Evolutionary conservation across 2,797 vertebrate species (phyloP).

Genomic region (Spatula clypeata): DNA sequence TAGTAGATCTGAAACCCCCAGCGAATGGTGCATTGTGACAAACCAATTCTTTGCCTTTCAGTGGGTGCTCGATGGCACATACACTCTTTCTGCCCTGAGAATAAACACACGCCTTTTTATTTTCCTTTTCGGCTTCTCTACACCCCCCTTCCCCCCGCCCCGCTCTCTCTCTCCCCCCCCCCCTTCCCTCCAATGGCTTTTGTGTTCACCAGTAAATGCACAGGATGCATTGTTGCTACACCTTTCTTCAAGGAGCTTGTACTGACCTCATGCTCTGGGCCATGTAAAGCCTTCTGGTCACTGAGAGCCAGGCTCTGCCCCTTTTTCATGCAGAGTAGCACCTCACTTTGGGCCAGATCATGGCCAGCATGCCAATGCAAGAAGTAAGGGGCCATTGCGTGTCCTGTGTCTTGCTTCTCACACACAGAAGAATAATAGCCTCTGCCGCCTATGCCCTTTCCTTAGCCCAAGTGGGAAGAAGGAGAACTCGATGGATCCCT

Average conservation of each 20-base stretch:
- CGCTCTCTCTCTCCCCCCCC: fast-evolving
- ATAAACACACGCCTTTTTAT: constrained; percentile 41
- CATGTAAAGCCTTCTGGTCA: constrained; percentile 65
- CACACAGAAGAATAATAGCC: constrained; percentile 62
- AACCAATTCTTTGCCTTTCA: constrained; percentile 61
- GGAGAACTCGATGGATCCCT: constrained; percentile 56
- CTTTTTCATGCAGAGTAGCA: constrained; percentile 70
- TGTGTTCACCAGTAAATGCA: constrained; percentile 52
- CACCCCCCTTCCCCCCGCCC: background rate
- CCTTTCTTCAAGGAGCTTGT: constrained; percentile 51
- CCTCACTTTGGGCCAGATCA: constrained; percentile 61
- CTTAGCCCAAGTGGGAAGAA: constrained; percentile 40
- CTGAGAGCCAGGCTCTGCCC: constrained; percentile 40
- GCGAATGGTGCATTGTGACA: constrained; percentile 48
- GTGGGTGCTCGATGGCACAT: background rate
- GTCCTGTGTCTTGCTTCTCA: constrained; percentile 59
- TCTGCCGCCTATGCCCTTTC: constrained; percentile 50
- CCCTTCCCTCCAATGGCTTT: constrained; percentile 25
- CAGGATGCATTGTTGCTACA: constrained; percentile 50
- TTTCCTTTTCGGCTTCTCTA: background rate
- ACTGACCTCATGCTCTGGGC: constrained; percentile 64
- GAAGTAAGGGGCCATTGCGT: constrained; percentile 20
- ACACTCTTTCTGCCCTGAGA: constrained; percentile 20
- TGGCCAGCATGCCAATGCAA: constrained; percentile 67
- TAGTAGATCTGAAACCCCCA: constrained; percentile 53